Conservation (phyloP, 1,140 invertebrate species). For the Habropoda laboriosa region DNA sequence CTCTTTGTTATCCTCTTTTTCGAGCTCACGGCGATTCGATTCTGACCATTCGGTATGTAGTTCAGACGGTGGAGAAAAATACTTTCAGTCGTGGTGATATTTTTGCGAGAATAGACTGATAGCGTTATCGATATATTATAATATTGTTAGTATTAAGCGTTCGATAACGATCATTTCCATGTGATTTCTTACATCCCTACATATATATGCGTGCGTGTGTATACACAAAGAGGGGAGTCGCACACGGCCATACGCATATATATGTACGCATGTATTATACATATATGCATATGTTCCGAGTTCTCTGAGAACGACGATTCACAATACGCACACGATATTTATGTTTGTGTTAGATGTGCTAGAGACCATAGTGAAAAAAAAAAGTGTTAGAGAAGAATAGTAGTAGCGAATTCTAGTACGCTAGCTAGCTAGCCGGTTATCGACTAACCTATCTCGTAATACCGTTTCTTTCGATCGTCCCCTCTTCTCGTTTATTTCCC, state of each 20-base stretch:
- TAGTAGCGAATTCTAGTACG: slow-evolving; percentile 55
- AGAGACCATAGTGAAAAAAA: slow-evolving; percentile 62
- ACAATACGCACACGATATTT: slow-evolving; percentile 65
- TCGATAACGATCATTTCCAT: slow-evolving; percentile 57
- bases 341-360: slow-evolving; percentile 70
- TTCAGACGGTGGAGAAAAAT: slow-evolving; percentile 19
- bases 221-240: too few relatives aligned
- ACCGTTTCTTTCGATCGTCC: slow-evolving; percentile 29
- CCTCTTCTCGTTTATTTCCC: slow-evolving; percentile 43
- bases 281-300: slow-evolving; percentile 58
- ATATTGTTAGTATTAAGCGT: slow-evolving; percentile 58
- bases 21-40: too few relatives aligned
- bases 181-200: too few relatives aligned
- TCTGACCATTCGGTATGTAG: neutral
- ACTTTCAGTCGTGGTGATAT: slow-evolving; percentile 68
- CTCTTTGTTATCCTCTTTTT: too few relatives aligned
- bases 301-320: slow-evolving; percentile 43
- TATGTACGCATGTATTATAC: too few relatives aligned
- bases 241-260: too few relatives aligned
- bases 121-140: slow-evolving; percentile 60
- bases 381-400: slow-evolving; percentile 63
- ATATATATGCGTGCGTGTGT: too few relatives aligned
- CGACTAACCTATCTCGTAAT: slow-evolving; percentile 42
- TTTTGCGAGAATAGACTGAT: slow-evolving; percentile 74
- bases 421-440: slow-evolving; percentile 52